Conservation (phyloP, 1,140 invertebrate species). For the Elymnias hypermnestra region DNA sequence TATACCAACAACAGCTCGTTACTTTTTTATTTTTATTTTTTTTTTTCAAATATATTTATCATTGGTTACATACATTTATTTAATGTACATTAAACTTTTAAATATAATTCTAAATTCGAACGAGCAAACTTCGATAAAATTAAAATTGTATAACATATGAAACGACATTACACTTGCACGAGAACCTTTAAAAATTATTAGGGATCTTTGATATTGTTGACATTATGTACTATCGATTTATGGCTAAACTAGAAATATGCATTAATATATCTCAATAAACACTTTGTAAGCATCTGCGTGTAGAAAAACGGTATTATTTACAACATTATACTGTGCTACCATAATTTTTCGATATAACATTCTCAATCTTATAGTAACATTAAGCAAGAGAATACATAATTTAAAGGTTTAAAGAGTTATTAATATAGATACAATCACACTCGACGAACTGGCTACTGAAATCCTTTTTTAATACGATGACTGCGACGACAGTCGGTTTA, state of each 20-base stretch:
- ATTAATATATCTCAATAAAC: conserved; percentile 67
- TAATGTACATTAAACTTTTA: conserved; percentile 70
- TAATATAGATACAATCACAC: conserved; percentile 54
- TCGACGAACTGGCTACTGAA: conserved; percentile 51
- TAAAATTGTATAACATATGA: conserved; percentile 75
- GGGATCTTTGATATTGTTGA: conserved; percentile 72
- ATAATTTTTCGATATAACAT: conserved; percentile 47
- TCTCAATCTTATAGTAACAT: conserved; percentile 48
- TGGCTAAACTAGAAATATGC: conserved; percentile 65
- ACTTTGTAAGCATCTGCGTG: conserved; percentile 63
- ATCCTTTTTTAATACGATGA: too few species aligned
- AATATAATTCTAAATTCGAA: conserved; percentile 74
- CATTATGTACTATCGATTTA: conserved; percentile 72
- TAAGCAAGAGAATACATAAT: conserved; percentile 53
- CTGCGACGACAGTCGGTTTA: too few species aligned
- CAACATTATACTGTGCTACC: conserved; percentile 53
- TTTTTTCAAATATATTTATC: conserved; percentile 63
- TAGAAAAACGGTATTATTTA: conserved; percentile 58
- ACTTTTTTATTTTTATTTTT: conserved; percentile 57
- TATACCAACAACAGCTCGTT: conserved; percentile 74
- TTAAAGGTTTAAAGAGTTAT: conserved; percentile 45
- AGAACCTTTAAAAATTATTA: conserved; percentile 59
- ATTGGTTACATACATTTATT: conserved; percentile 58
- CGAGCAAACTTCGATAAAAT: conserved; percentile 75
- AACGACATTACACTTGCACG: conserved; percentile 43